These are phyloP conservation scores for Zoanthus gigantus DNA, from an alignment of 92 coral and sea anemone species.

Conservation along the genomic window DNA sequence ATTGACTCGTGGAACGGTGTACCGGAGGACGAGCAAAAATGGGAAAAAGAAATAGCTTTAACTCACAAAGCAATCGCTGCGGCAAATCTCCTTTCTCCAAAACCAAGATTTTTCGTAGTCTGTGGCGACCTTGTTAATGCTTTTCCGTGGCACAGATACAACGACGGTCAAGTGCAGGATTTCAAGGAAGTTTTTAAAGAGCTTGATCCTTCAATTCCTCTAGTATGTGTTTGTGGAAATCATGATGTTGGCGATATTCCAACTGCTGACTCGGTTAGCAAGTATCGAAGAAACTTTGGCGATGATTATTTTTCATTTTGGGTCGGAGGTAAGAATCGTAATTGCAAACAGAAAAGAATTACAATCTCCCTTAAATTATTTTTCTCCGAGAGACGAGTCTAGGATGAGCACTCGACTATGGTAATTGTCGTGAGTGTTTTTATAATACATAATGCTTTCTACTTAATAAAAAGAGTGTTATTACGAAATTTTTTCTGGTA, in stretches of 20 bases:
- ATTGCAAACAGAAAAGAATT: constrained; percentile 3
- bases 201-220: constrained; percentile 88
- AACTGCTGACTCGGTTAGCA: constrained; percentile 77
- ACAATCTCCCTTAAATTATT: neutral
- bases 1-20: constrained; percentile 95
- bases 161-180: constrained; percentile 90
- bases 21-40: constrained; percentile 80
- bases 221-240: constrained; percentile 96
- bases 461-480: neutral
- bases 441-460: neutral
- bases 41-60: constrained; percentile 87
- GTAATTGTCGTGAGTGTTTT: neutral
- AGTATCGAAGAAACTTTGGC: constrained; percentile 89
- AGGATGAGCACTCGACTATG: neutral
- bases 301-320: constrained; percentile 96
- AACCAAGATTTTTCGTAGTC: constrained; percentile 95
- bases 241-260: constrained; percentile 96
- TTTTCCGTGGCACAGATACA: constrained; percentile 79
- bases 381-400: neutral
- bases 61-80: constrained; percentile 84
- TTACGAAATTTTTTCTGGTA: neutral
- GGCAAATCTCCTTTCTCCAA: constrained; percentile 87
- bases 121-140: constrained; percentile 99
- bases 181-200: constrained; percentile 88
- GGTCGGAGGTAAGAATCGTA: constrained; percentile 89